Evolutionary conservation across 1,140 invertebrate species (phyloP), one percentile per base, ranked within the genome.

Genomic region (Microplitis demolitor): DNA sequence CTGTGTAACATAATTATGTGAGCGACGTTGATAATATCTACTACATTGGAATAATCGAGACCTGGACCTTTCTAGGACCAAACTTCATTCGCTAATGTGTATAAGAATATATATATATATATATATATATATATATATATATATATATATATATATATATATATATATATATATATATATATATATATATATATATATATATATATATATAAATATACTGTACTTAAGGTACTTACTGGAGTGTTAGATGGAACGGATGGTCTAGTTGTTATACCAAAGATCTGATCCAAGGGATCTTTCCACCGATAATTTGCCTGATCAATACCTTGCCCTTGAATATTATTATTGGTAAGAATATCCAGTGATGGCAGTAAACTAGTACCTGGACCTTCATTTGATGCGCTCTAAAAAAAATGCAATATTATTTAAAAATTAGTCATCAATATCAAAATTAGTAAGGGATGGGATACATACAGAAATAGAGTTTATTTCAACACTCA

Each of bases 221-320:
- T 45, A 45, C 5, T 66, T 13, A 9, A 63, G 58, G 64, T 63
- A 82, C 80, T 68, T 74, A 85, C 85, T 66, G 85, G 67, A 70
- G 77, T 79, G 68, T 87, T 87, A 1, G 84, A 83, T 67, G 84
- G 78, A 24, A 85, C 79, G 6, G 86, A 87, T 61, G 84, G 84
- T 34, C 80, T 82, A 1, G 83, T 86, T 3, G 84, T 83, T 4
- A 87, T 82, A 13, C 85, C 85, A 66, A 87, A 86, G 68, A 87
- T 85, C 75, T 84, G 82, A 79, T 86, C 85, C 2, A 86, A 58
- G 4, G 85, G 82, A 79, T 87, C 84, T 69, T 82, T 83, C 85
- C 85, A 87, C 31, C 81, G 82, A 51, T 83, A 86, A 61, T 82
- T 81, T n/a, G 84, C 76, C 33, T 81, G 74, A 16, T 78, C 78